Evolutionary conservation across 2,113 vertebrate species (phyloP), one percentile per base, ranked within the genome.

Genomic region (Mormyrus iriodes): DNA sequence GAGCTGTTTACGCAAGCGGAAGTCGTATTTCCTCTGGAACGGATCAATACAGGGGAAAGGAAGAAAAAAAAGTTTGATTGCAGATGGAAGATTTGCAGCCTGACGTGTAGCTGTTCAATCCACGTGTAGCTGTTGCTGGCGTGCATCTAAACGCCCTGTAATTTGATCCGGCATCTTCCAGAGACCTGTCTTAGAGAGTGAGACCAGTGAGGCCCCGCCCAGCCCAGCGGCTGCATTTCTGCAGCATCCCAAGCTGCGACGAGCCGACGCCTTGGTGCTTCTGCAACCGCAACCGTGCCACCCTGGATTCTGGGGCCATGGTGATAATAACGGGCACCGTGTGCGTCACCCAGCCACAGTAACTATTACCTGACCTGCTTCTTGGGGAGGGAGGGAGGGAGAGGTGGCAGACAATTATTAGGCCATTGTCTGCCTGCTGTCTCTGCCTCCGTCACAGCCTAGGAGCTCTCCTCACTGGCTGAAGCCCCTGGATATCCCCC

Each of bases 401-500:
- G 88, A 90, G 76, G 90, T 91, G 91, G 91, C 88, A 91, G 93
- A 92, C 90, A 90, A 92, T 95, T 95, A 94, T 89, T 94, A 94
- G 93, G 93, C 92, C 94, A 94, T 94, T 94, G 92, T 95, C 93
- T 95, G 94, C 93, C 94, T 93, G 93, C 92, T 83, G 92, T 94
- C 92, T 94, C 92, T 61, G 7, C 89, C 91, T 92, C 90, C 92
- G 92, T 95, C 94, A 94, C 92, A 92, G 90, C 51, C 83, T 91
- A 92, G 46, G 52, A 48, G 51, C 91, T 91, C 86, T 91, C 87
- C 91, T 93, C 88, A 94, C 90, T 94, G 92, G 93, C 91, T 94
- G 55, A 88, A 86, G 12, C n/a, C 46, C 27, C 52, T 89, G 42
- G 55, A 61, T 85, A 85, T 55, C 85, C 42, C 31, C 73, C 58